Conservation (phyloP, 2,113 vertebrate genomes). For the Pimephales promelas region DNA sequence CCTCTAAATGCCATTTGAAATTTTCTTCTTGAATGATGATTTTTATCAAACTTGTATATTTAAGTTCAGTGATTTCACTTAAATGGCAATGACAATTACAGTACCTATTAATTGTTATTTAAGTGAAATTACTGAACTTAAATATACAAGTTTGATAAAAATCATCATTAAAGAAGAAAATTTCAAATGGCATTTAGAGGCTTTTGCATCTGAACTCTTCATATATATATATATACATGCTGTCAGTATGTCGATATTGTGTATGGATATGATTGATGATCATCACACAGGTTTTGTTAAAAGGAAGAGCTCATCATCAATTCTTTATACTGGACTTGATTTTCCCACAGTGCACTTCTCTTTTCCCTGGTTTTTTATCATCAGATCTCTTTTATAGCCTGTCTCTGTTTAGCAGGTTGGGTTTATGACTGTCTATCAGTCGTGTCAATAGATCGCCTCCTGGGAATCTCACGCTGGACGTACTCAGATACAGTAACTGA, state of each 20-base stretch:
- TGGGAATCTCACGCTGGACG: slow-evolving; percentile 2
- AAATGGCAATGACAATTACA: too few species aligned
- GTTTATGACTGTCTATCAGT: slow-evolving; percentile 24
- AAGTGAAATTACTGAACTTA: too few species aligned
- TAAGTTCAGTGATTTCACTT: too few species aligned
- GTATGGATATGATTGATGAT: not conserved
- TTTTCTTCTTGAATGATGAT: too few species aligned
- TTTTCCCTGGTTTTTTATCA: not conserved
- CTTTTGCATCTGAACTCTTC: too few species aligned
- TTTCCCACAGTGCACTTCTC: slow-evolving; percentile 30
- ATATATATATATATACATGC: not conserved
- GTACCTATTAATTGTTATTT: too few species aligned
- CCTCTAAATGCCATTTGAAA: too few species aligned
- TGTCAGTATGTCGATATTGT: not conserved
- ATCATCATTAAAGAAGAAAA: too few species aligned
- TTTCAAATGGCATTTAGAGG: too few species aligned
- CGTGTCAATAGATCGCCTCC: not conserved
- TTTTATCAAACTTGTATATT: too few species aligned
- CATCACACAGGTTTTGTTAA: not conserved
- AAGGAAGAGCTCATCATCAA: not conserved
- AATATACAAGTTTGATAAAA: too few species aligned
- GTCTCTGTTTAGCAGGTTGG: not conserved
- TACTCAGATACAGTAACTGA: not conserved
- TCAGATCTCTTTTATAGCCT: not conserved
- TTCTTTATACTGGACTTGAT: not conserved